These are phyloP conservation scores for Neosilurus hyrtlii DNA, from an alignment of 2,797 vertebrate genomes.

Conservation along the genomic window DNA sequence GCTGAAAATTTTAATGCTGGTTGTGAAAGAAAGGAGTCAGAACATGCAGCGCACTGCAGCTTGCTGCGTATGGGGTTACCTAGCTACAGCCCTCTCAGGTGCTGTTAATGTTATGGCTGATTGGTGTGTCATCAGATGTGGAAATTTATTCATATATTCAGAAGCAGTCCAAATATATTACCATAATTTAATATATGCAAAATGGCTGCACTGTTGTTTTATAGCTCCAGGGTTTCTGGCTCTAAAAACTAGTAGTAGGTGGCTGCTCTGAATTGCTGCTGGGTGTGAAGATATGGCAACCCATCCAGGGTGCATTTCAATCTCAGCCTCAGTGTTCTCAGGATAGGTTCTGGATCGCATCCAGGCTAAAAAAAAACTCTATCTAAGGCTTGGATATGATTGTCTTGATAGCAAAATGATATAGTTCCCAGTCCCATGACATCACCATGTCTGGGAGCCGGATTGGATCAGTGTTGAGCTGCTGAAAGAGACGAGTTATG, in stretches of 20 bases:
- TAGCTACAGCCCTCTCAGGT: no score
- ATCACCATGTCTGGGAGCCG: neutral
- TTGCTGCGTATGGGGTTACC: no score
- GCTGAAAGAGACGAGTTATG: neutral
- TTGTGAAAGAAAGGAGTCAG: no score
- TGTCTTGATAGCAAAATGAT: neutral
- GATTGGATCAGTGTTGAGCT: neutral
- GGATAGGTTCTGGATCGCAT: neutral
- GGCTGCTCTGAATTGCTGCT: neutral
- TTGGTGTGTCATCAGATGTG: neutral
- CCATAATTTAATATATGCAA: neutral
- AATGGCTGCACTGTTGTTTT: neutral
- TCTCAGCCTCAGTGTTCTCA: neutral
- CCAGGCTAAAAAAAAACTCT: no score
- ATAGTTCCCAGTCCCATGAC: neutral
- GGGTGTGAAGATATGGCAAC: neutral
- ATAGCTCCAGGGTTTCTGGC: no score
- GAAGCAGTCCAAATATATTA: neutral
- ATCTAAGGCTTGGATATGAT: no score
- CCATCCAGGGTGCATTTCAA: neutral
- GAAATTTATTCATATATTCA: neutral
- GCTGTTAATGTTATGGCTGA: no score
- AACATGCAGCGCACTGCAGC: no score
- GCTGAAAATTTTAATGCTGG: no score
- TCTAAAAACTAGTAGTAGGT: neutral